These are phyloP conservation scores for Istiophorus platypterus DNA, from an alignment of 2,113 vertebrate species.

Conservation along the genomic window DNA sequence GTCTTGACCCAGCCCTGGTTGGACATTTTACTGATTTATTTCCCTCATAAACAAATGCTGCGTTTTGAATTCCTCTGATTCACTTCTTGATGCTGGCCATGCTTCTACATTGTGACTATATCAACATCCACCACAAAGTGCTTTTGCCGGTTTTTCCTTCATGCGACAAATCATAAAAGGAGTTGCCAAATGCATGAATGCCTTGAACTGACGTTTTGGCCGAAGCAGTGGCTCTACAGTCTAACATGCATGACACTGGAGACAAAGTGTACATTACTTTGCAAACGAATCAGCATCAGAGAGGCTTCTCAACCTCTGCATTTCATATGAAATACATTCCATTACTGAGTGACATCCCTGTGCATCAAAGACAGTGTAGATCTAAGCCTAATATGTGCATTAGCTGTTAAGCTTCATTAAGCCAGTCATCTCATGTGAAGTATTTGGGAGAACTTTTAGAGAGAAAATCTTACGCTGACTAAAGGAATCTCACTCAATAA, in stretches of 20 bases:
- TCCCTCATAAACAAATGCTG: conserved; percentile 63
- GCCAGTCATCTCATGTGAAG: conserved; percentile 44
- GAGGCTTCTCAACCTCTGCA: conserved; percentile 62
- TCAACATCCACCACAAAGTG: conserved; percentile 84
- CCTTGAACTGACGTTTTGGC: conserved; percentile 87
- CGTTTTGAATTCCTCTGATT: conserved; percentile 60
- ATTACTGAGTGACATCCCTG: conserved; percentile 84
- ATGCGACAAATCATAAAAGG: conserved; percentile 74
- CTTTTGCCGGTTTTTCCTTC: conserved; percentile 80
- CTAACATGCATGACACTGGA: conserved; percentile 88
- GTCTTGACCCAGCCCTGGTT: conserved; percentile 42
- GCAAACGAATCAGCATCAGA: conserved; percentile 78
- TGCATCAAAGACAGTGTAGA: conserved; percentile 69
- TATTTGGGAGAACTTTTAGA: conserved; percentile 28
- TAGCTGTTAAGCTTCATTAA: conserved; percentile 61
- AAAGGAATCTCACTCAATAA: conserved; percentile 65
- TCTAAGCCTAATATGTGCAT: conserved; percentile 62
- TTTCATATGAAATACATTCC: conserved; percentile 79
- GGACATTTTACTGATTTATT: conserved; percentile 57
- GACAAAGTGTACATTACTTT: conserved; percentile 79
- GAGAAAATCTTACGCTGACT: conserved; percentile 50
- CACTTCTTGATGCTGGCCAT: conserved; percentile 63
- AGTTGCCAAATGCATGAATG: conserved; percentile 96
- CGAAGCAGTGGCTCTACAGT: conserved; percentile 69
- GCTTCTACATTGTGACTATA: conserved; percentile 77